Percentiles rank a stretch among this genome's conserved stretches.
These are phyloP conservation scores for Deilephila porcellus DNA, from an alignment of 2,888 invertebrate genomes.

Conservation along the genomic window DNA sequence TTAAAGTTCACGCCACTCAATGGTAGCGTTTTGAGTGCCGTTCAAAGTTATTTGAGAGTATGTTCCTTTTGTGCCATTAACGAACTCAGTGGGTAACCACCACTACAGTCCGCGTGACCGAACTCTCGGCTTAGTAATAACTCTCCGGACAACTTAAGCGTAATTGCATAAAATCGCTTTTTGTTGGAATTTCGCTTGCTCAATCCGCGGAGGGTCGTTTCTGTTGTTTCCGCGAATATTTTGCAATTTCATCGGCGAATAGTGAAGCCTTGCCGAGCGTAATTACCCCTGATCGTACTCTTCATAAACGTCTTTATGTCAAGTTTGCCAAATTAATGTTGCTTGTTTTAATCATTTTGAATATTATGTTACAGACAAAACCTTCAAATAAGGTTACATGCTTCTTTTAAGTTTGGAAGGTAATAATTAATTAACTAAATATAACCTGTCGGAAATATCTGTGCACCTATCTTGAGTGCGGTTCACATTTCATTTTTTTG, in stretches of 20 bases:
- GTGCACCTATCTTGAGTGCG: too few species aligned
- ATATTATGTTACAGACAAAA: neutral
- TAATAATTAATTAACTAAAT: too few species aligned
- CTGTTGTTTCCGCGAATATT: conserved; percentile 66
- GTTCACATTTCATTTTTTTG: too few species aligned
- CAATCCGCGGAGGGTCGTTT: conserved; percentile 69
- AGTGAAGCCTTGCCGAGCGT: conserved; percentile 9
- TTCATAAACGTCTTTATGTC: neutral
- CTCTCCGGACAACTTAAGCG: conserved; percentile 73
- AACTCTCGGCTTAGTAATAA: conserved; percentile 76
- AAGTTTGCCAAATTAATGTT: neutral
- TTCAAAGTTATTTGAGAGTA: conserved; percentile 11
- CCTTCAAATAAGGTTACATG: neutral
- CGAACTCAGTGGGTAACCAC: conserved; percentile 27
- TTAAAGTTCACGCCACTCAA: neutral
- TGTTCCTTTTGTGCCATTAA: conserved; percentile 20
- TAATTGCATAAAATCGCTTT: conserved; percentile 81
- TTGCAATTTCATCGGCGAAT: conserved; percentile 55
- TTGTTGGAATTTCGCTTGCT: conserved; percentile 77
- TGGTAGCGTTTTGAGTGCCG: neutral
- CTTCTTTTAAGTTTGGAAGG: too few species aligned
- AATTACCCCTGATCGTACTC: conserved; percentile 9
- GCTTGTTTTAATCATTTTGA: neutral
- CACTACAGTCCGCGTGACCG: conserved; percentile 62
- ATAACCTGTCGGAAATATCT: too few species aligned